These are phyloP conservation scores for Drosophila limbata DNA, from an alignment of 2,888 invertebrate species.

Conservation along the genomic window DNA sequence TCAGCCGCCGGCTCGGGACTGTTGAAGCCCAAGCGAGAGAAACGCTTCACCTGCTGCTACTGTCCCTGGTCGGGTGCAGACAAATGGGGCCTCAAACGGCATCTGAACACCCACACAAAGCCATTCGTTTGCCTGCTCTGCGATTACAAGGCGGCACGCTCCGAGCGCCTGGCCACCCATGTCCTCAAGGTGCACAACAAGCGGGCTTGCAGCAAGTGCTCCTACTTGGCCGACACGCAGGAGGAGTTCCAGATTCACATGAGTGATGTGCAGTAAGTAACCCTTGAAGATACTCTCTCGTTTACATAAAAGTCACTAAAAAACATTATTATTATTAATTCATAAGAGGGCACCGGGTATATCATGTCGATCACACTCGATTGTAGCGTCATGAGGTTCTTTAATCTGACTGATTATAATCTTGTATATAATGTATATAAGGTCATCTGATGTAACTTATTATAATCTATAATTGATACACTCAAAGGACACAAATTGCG, in stretches of 20 bases:
- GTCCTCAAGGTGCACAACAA: slow-evolving; percentile 96
- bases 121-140: slow-evolving; percentile 96
- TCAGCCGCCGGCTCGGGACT: slow-evolving; percentile 63
- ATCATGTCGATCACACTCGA: not conserved
- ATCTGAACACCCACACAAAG: slow-evolving; percentile 96
- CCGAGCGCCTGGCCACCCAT: slow-evolving; percentile 95
- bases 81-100: slow-evolving; percentile 96
- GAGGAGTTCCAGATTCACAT: slow-evolving; percentile 92
- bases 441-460: no score
- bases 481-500: no score
- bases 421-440: no score
- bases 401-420: not conserved
- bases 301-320: not conserved
- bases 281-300: not conserved
- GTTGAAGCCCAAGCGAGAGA: slow-evolving; percentile 87
- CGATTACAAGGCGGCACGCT: slow-evolving; percentile 96
- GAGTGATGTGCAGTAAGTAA: slow-evolving; percentile 91
- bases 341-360: not conserved
- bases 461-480: not conserved
- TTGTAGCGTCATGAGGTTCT: not conserved
- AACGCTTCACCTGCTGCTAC: slow-evolving; percentile 94
- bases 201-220: slow-evolving; percentile 94
- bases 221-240: slow-evolving; percentile 93
- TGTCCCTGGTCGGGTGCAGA: slow-evolving; percentile 97
- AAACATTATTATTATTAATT: not conserved